Conservation (phyloP, 2,888 invertebrate species). For the Papilio gigon region DNA sequence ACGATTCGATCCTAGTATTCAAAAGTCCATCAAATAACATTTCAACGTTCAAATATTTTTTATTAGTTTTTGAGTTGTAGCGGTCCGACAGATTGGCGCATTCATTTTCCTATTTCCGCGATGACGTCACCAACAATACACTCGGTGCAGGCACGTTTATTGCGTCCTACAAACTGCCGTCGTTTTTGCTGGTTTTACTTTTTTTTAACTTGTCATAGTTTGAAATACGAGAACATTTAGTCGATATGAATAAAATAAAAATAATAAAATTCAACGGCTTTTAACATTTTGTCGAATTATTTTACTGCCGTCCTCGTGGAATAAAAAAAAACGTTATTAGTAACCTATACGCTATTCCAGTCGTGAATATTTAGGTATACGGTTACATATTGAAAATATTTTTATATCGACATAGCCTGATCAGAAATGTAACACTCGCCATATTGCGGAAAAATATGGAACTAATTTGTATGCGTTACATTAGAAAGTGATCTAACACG, state of each 20-base stretch:
- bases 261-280: not conserved
- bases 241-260: not conserved
- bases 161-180: slow-evolving; percentile 9
- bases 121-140: slow-evolving; percentile 22
- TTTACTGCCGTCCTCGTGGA: too few species aligned
- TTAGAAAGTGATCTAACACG: too few species aligned
- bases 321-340: too few species aligned
- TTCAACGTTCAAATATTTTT: slow-evolving; percentile 9
- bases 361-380: too few species aligned
- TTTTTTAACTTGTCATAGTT: not conserved
- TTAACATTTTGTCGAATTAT: not conserved
- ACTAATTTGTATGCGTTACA: too few species aligned
- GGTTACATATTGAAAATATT: too few species aligned
- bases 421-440: too few species aligned
- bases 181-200: not conserved
- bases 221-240: not conserved
- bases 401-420: too few species aligned
- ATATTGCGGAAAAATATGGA: too few species aligned
- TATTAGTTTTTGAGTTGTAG: not conserved
- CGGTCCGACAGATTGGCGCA: not conserved
- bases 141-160: slow-evolving; percentile 23
- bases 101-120: slow-evolving; percentile 13
- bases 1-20: too few species aligned
- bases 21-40: not conserved
- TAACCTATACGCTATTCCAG: too few species aligned